Conservation (phyloP, 2,113 vertebrate species). For the Hippolais icterina region DNA sequence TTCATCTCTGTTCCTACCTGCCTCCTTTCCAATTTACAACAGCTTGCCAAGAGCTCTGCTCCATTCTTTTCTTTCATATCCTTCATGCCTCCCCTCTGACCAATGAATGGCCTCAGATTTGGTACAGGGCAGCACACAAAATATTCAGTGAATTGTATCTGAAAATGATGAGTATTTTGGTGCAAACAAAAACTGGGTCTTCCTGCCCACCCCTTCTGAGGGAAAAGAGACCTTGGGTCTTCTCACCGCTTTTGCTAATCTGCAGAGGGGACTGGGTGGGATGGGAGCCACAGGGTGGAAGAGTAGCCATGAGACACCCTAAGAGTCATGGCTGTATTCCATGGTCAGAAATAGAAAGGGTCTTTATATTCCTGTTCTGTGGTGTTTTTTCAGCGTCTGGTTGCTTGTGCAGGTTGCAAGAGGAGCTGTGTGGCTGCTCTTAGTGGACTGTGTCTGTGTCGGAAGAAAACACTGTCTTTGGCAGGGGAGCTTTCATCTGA, state of each 20-base stretch:
- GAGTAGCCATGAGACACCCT: background rate
- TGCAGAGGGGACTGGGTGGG: background rate
- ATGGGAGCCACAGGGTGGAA: background rate
- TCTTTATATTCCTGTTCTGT: background rate
- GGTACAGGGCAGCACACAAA: background rate
- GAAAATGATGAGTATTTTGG: background rate
- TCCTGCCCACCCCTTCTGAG: background rate
- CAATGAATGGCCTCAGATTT: background rate
- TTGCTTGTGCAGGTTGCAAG: background rate
- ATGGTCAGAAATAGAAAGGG: background rate
- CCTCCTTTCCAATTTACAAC: background rate
- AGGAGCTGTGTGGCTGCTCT: background rate
- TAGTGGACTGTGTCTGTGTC: rapidly evolving
- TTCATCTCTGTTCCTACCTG: background rate
- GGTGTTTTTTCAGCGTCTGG: background rate
- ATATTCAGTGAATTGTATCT: background rate
- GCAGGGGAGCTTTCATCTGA: background rate
- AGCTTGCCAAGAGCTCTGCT: background rate
- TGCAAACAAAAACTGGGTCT: background rate
- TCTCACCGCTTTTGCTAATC: background rate
- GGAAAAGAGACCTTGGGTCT: background rate
- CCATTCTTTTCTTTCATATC: background rate
- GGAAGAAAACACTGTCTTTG: background rate
- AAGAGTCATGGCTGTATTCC: background rate
- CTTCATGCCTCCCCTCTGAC: background rate